Percentiles rank a stretch among this genome's conserved stretches.
Evolutionary conservation across 2,797 vertebrate species (phyloP).

Genomic region (Thalassophryne amazonica): DNA sequence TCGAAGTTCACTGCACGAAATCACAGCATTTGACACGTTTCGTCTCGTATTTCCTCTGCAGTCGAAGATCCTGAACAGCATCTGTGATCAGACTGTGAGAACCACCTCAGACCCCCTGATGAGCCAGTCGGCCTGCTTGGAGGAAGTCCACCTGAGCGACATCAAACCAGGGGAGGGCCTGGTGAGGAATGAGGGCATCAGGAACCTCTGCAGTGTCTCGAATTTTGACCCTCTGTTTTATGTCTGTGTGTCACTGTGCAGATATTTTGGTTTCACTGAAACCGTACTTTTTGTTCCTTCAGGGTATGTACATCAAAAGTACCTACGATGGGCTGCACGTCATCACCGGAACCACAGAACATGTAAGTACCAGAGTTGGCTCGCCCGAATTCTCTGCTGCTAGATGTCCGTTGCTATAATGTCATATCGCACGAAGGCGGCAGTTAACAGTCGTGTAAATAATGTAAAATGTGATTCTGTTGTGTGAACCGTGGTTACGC

Average conservation of each 20-base stretch:
- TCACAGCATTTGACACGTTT: background rate
- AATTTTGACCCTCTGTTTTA: constrained; percentile 21
- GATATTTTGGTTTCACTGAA: constrained; percentile 14
- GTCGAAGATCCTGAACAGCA: constrained; percentile 91
- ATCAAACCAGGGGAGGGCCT: constrained; percentile 90
- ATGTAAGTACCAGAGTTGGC: constrained; percentile 81
- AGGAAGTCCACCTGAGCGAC: constrained; percentile 88
- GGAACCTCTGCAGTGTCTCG: constrained; percentile 24
- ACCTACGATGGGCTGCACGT: constrained; percentile 94
- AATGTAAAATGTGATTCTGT: too few species aligned
- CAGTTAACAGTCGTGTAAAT: too few species aligned
- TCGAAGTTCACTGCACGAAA: too few species aligned
- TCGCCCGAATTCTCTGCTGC: too few species aligned
- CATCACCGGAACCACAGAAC: constrained; percentile 95
- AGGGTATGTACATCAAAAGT: constrained; percentile 99
- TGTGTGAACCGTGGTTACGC: too few species aligned
- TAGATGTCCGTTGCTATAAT: too few species aligned
- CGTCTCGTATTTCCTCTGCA: constrained; percentile 44
- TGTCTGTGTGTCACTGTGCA: constrained; percentile 6
- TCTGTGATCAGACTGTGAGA: constrained; percentile 91
- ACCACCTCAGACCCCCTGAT: constrained; percentile 88
- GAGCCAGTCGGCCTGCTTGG: constrained; percentile 90
- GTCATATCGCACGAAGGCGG: too few species aligned
- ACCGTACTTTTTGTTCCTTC: constrained; percentile 4
- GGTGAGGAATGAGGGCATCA: constrained; percentile 75